Evolutionary conservation across 2,888 invertebrate species (phyloP).

Genomic region (Cylloceria caligata): DNA sequence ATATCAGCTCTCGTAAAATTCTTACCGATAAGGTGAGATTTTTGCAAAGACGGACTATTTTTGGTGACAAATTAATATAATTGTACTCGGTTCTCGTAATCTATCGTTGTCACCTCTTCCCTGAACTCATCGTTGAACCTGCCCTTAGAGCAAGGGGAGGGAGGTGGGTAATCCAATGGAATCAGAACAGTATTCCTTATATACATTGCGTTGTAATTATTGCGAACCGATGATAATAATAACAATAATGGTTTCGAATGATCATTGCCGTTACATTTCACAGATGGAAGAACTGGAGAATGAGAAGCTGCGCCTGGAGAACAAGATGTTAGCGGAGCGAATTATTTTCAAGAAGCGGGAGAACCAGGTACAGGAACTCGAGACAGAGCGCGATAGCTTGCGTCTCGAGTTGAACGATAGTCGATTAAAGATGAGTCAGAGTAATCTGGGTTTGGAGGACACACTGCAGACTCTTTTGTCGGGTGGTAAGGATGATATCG

Average conservation of each 20-base stretch:
- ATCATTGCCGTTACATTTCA: not conserved
- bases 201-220: no score
- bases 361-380: slow-evolving; percentile 71
- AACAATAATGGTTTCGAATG: not conserved
- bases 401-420: slow-evolving; percentile 75
- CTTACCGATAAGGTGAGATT: slow-evolving; percentile 82
- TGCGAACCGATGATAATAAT: no score
- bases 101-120: no score
- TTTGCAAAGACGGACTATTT: no score
- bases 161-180: no score
- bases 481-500: slow-evolving; percentile 77
- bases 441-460: slow-evolving; percentile 69
- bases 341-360: slow-evolving; percentile 74
- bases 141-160: no score
- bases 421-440: slow-evolving; percentile 76
- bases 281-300: slow-evolving; percentile 79
- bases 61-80: no score
- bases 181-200: no score
- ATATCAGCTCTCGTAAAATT: slow-evolving; percentile 86
- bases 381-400: slow-evolving; percentile 72
- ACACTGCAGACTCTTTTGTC: slow-evolving; percentile 69
- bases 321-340: slow-evolving; percentile 71
- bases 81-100: no score
- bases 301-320: slow-evolving; percentile 75
- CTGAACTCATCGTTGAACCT: no score